A percentile compares a stretch with the other conserved stretches of the same genome.
phyloP scores from a whole-genome alignment of 2,797 vertebrate species.

The Sebastiscus tertius region DNA sequence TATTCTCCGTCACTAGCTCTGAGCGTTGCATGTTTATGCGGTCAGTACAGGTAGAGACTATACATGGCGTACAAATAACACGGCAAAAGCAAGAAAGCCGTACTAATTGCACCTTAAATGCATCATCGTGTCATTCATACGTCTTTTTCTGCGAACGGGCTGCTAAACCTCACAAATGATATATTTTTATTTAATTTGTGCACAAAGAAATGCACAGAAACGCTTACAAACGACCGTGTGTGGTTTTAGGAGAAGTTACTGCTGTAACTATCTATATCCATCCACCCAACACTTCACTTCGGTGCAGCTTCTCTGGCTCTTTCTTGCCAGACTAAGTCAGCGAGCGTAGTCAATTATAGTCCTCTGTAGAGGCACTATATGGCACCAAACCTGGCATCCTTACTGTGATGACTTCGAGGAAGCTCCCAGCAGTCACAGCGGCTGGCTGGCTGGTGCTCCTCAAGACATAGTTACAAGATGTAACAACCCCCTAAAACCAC shows the following conservation, averaged over 20 bases:
- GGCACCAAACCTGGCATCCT: neutral
- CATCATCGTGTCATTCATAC: too few relatives aligned
- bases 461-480: neutral
- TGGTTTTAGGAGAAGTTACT: neutral
- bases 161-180: neutral
- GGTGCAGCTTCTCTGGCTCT: neutral
- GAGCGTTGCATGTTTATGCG: too few relatives aligned
- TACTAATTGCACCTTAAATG: too few relatives aligned
- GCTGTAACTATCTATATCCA: neutral
- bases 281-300: neutral
- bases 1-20: too few relatives aligned
- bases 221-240: neutral
- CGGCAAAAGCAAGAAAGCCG: too few relatives aligned
- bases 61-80: too few relatives aligned
- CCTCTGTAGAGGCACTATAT: neutral
- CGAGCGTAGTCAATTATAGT: neutral
- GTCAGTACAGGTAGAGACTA: too few relatives aligned
- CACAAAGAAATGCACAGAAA: neutral
- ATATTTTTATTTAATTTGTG: neutral
- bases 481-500: neutral
- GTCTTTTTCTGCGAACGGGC: neutral
- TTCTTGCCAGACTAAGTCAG: neutral
- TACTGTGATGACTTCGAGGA: neutral
- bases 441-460: neutral
- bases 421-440: neutral